These are phyloP conservation scores for Ptilorrhoa leucosticta DNA, from an alignment of 2,113 vertebrate genomes.

Conservation along the genomic window DNA sequence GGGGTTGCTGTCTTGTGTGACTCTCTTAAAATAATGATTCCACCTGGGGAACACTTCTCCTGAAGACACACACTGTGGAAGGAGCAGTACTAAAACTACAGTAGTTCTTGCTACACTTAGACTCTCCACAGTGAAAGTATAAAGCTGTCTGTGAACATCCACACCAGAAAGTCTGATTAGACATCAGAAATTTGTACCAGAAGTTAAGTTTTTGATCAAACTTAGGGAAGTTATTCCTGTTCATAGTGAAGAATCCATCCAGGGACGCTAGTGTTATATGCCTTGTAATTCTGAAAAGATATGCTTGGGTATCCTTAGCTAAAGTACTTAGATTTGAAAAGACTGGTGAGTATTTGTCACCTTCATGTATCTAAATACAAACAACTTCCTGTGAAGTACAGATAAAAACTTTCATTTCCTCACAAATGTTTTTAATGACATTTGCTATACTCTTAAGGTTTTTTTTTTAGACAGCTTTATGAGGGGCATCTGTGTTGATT, in stretches of 20 bases:
- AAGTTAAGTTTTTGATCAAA: not conserved
- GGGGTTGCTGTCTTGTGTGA: not conserved
- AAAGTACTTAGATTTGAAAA: not conserved
- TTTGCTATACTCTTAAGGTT: not conserved
- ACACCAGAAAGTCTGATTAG: not conserved
- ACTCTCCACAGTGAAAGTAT: not conserved
- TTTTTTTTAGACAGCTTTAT: not conserved
- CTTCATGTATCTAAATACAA: not conserved
- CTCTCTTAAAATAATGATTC: not conserved
- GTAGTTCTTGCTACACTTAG: not conserved
- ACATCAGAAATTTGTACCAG: not conserved
- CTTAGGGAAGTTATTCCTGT: not conserved
- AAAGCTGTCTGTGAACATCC: not conserved
- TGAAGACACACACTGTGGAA: not conserved
- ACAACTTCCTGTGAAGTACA: not conserved
- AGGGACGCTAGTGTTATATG: rapidly evolving
- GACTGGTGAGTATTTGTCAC: not conserved
- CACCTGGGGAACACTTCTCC: not conserved
- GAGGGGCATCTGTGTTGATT: not conserved
- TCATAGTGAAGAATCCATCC: not conserved
- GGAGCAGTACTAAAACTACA: not conserved
- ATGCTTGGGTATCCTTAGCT: not conserved
- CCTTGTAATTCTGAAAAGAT: not conserved
- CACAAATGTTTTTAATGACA: not conserved
- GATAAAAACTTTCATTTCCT: not conserved